These are phyloP conservation scores for Trissolcus japonicus DNA, from an alignment of 2,888 invertebrate genomes.

Conservation along the genomic window DNA sequence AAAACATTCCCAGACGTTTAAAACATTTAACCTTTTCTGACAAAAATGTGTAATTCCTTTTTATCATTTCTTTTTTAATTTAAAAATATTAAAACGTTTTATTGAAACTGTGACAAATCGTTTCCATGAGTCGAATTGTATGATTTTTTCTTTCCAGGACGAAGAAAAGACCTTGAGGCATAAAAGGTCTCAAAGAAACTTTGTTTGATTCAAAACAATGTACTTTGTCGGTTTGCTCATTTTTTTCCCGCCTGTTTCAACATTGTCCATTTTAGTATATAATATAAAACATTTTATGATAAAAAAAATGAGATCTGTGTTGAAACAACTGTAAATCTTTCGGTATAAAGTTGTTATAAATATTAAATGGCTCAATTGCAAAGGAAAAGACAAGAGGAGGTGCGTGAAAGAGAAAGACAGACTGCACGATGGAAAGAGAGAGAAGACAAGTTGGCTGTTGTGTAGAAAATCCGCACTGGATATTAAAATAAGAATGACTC, in stretches of 20 bases:
- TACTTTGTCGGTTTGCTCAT: not conserved
- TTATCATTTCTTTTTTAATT: no score
- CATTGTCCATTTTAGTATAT: not conserved
- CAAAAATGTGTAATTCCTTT: no score
- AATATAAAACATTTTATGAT: no score
- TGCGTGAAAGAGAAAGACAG: not conserved
- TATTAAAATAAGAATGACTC: conserved; percentile 60
- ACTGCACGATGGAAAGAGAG: not conserved
- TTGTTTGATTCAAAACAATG: not conserved
- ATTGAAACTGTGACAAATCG: conserved; percentile 15
- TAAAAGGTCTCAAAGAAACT: conserved; percentile 7
- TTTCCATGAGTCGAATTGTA: conserved; percentile 12
- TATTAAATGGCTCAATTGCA: conserved; percentile 6
- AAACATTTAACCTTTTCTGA: not conserved
- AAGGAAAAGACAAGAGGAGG: not conserved
- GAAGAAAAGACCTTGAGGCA: conserved; percentile 14
- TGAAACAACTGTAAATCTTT: not conserved
- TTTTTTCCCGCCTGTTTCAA: not conserved
- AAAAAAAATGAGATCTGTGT: not conserved
- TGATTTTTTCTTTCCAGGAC: conserved; percentile 12
- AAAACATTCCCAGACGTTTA: no score
- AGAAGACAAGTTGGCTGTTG: conserved; percentile 31
- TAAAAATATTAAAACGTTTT: no score
- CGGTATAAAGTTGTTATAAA: not conserved
- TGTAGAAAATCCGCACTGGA: conserved; percentile 47